These are phyloP conservation scores for Pseudanteris insignis DNA, from an alignment of 2,888 invertebrate species.

Conservation along the genomic window DNA sequence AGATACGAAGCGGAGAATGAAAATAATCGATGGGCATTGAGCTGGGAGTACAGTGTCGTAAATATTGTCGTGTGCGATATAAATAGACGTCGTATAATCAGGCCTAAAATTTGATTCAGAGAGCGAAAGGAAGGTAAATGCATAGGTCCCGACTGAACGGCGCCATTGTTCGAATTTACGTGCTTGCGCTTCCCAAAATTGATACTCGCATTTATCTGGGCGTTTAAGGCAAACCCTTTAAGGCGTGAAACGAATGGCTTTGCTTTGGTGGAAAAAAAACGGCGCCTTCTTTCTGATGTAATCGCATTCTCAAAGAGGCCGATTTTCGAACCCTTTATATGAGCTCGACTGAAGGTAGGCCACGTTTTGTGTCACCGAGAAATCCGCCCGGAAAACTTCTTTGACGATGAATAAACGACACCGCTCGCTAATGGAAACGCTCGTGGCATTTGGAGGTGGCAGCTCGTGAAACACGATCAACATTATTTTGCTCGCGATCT, in stretches of 20 bases:
- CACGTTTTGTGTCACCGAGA: conserved; percentile 33
- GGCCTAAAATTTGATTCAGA: conserved; percentile 17
- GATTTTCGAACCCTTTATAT: conserved; percentile 48
- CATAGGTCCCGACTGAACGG: conserved; percentile 1
- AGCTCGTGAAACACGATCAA: conserved; percentile 65
- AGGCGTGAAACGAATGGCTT: conserved; percentile 34
- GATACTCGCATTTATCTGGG: conserved; percentile 22
- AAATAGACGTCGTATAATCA: conserved; percentile 25
- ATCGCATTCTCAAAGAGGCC: conserved; percentile 44
- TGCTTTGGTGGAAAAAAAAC: conserved; percentile 9
- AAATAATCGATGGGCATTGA: background rate
- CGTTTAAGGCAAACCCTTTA: conserved; percentile 35
- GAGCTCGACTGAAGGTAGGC: conserved; percentile 13
- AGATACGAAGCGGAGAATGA: background rate
- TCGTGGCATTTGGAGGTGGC: conserved; percentile 62
- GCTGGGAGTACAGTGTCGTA: background rate
- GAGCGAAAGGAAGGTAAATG: conserved; percentile 2
- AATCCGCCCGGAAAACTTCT: conserved; percentile 49
- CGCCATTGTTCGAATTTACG: conserved; percentile 20
- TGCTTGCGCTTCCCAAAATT: conserved; percentile 15
- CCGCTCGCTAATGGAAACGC: conserved; percentile 59
- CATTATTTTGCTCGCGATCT: conserved; percentile 30
- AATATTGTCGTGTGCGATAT: conserved; percentile 13
- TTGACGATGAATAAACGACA: conserved; percentile 53
- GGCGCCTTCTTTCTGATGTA: conserved; percentile 47